A percentile compares a stretch with the other conserved stretches of the same genome.
These are phyloP conservation scores for Drosophila sturtevanti DNA, from an alignment of 1,140 invertebrate species.

Conservation along the genomic window DNA sequence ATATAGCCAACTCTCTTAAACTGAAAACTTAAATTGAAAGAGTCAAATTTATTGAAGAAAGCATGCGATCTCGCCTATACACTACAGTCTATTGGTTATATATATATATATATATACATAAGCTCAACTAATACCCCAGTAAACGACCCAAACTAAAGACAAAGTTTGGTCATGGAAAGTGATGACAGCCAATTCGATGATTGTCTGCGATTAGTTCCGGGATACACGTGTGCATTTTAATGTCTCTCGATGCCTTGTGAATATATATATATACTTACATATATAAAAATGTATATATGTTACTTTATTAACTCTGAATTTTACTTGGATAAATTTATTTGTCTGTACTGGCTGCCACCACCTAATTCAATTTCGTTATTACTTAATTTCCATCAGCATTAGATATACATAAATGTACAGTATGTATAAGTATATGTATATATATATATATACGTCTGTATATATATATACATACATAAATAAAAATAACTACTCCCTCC, in stretches of 20 bases:
- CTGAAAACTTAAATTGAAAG: background rate
- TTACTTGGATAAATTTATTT: constrained; percentile 33
- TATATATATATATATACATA: constrained; percentile 4
- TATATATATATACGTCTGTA: background rate
- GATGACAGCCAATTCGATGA: constrained; percentile 49
- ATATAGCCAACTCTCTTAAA: background rate
- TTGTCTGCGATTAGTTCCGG: constrained; percentile 51
- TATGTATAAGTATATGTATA: background rate
- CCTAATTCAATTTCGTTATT: constrained; percentile 44
- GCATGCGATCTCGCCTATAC: background rate
- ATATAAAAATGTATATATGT: too few relatives aligned
- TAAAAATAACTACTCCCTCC: constrained; percentile 1
- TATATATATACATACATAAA: too few relatives aligned
- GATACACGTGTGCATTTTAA: constrained; percentile 49
- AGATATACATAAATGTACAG: background rate
- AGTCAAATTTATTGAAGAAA: background rate
- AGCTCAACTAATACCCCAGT: constrained; percentile 42
- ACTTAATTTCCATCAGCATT: constrained; percentile 30
- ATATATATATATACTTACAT: constrained; percentile 25
- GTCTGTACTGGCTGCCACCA: constrained; percentile 31
- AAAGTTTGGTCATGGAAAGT: constrained; percentile 60
- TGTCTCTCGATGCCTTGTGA: constrained; percentile 39
- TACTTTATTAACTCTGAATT: too few relatives aligned
- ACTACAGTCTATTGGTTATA: background rate
- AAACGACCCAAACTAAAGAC: constrained; percentile 10